Evolutionary conservation across 2,113 vertebrate species (phyloP), one percentile per base, ranked within the genome.

Genomic region (Paraplagusia blochii): DNA sequence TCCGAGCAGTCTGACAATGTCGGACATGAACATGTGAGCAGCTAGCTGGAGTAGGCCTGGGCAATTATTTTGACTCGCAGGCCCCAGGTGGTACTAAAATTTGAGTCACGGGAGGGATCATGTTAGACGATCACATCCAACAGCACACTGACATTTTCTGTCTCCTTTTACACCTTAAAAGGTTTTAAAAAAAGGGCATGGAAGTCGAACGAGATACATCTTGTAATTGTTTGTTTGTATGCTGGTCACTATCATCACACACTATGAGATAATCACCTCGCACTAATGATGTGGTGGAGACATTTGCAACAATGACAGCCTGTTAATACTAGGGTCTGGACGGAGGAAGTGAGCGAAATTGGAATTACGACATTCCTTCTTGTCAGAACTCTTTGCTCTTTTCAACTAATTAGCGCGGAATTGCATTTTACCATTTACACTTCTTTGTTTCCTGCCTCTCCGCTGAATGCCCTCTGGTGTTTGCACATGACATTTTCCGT

Each of bases 311-410:
- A 6, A n/a, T 69, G 66, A 75, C 73, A 57, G 65, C 65, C 76
- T 77, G 76, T 83, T 82, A 87, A 80, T 56, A 51, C 62, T 49
- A 56, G 54, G 49, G 64, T 70, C 9, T 5, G 53, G 36, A 44
- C 39, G 54, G 64, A 46, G 35, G 57, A 54, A 53, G 42, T 39
- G 34, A 58, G 13, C 15, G 12, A 43, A 65, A 48, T 72, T 11
- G 1, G 56, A 75, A 77, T 69, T 51, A 66, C 49, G 13, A 64
- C 74, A 73, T 83, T 83, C 52, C 54, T 78, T 63, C 49, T 75
- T 79, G 74, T 83, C 77, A 73, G 54, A 77, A 80, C 63, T 81
- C 71, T 74, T 69, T 66, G 61, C 77, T 69, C 64, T 65, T 42
- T 38, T 74, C 56, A 1, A 7, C 82, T 85, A 80, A 86, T 87